Conservation (phyloP, 2,113 vertebrate genomes). For the Takifugu bimaculatus region DNA sequence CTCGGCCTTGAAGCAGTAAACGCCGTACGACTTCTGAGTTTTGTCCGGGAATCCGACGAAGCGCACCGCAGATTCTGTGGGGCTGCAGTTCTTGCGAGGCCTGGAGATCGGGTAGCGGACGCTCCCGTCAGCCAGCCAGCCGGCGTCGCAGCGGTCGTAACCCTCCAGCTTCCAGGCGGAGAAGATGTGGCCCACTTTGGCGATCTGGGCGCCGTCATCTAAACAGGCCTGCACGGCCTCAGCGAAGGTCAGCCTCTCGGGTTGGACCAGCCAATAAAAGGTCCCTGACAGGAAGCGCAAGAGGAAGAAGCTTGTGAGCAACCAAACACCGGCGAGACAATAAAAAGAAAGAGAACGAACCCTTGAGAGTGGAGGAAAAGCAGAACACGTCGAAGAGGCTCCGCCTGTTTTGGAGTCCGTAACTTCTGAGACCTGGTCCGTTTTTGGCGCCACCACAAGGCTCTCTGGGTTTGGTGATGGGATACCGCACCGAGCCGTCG, state of each 20-base stretch:
- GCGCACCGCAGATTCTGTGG: constrained; percentile 88
- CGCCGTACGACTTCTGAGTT: constrained; percentile 87
- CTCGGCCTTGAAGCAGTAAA: constrained; percentile 87
- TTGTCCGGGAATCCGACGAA: constrained; percentile 89
- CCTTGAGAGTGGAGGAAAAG: constrained; percentile 79
- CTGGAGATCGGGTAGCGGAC: constrained; percentile 93
- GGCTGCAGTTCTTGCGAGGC: constrained; percentile 92
- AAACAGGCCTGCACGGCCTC: constrained; percentile 87
- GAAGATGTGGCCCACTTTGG: constrained; percentile 92
- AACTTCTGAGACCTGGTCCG: constrained; percentile 86
- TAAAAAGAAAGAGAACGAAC: constrained; percentile 53
- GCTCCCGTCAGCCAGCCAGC: constrained; percentile 94
- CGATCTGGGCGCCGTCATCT: constrained; percentile 83
- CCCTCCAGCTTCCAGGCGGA: constrained; percentile 90
- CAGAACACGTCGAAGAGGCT: constrained; percentile 91
- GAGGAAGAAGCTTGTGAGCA: not conserved
- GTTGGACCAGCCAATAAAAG: constrained; percentile 90
- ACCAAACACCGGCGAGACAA: not conserved
- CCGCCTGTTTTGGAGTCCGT: constrained; percentile 83
- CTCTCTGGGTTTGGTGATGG: constrained; percentile 86
- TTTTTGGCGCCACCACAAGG: constrained; percentile 85
- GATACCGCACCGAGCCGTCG: constrained; percentile 90
- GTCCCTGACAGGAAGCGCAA: constrained; percentile 68
- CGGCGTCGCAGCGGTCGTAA: constrained; percentile 91
- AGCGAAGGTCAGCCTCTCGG: constrained; percentile 80